Evolutionary conservation across 2,113 vertebrate genomes (phyloP).

Genomic region (Zosterops lateralis): DNA sequence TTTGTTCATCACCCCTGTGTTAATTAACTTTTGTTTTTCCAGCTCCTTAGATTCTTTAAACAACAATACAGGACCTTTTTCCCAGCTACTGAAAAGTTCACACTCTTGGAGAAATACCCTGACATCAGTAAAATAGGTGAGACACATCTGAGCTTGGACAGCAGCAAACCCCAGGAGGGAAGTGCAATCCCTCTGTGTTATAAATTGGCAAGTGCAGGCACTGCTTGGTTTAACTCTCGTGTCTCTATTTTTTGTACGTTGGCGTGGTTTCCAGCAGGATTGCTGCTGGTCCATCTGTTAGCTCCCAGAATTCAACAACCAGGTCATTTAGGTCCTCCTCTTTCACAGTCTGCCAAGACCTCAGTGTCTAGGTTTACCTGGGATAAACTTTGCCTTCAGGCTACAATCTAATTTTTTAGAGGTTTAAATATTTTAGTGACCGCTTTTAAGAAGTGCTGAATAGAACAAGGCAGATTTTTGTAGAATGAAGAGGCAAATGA

Average conservation of each 20-base stretch:
- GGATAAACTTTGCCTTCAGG: background rate
- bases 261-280: background rate
- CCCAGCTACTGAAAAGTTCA: background rate
- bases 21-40: background rate
- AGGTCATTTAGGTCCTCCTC: background rate
- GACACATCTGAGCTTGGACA: background rate
- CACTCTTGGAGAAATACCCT: background rate
- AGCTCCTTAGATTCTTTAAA: background rate
- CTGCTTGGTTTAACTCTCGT: background rate
- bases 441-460: background rate
- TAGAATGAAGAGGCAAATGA: background rate
- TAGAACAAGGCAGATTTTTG: background rate
- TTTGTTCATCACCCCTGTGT: background rate
- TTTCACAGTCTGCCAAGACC: background rate
- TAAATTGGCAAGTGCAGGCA: accelerated
- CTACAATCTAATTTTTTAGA: background rate
- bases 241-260: background rate
- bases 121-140: background rate
- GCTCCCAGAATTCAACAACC: background rate
- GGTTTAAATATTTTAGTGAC: background rate
- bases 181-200: background rate
- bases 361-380: background rate
- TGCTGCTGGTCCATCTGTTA: background rate
- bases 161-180: background rate
- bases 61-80: background rate